Conservation (phyloP, 2,113 vertebrate species). For the Cyanoderma ruficeps region DNA sequence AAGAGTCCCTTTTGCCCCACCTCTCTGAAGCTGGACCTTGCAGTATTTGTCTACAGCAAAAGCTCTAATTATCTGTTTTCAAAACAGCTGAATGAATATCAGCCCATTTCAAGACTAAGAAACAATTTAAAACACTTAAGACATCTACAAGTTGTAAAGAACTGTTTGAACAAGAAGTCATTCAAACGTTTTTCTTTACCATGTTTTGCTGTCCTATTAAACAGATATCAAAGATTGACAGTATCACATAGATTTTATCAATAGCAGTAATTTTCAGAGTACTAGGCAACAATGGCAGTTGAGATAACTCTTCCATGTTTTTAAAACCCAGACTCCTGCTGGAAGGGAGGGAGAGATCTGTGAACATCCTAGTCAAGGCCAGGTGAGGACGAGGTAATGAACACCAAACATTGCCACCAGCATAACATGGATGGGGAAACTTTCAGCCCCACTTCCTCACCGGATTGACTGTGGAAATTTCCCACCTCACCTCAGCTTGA, state of each 20-base stretch:
- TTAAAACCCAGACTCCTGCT: neutral
- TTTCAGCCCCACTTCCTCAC: neutral
- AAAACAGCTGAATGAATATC: neutral
- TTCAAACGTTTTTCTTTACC: neutral
- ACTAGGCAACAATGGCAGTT: neutral
- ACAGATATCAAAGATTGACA: neutral
- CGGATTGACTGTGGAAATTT: neutral
- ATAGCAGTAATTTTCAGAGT: neutral
- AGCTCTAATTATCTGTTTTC: neutral
- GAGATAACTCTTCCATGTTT: neutral
- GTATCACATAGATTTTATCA: neutral
- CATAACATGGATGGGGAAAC: too few species aligned
- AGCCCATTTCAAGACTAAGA: neutral
- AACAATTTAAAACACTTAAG: neutral
- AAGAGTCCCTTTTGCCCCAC: fast-evolving
- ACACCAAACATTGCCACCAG: fast-evolving
- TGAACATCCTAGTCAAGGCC: neutral
- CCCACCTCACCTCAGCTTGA: neutral
- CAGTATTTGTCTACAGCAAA: neutral
- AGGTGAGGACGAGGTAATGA: neutral
- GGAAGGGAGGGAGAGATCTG: neutral
- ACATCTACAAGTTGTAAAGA: neutral
- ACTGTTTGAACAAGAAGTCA: neutral
- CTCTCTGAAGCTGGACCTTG: neutral
- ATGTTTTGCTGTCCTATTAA: neutral